Conservation (phyloP, 37 sponge, comb jelly and placozoan species). For the Oopsacas minuta region DNA sequence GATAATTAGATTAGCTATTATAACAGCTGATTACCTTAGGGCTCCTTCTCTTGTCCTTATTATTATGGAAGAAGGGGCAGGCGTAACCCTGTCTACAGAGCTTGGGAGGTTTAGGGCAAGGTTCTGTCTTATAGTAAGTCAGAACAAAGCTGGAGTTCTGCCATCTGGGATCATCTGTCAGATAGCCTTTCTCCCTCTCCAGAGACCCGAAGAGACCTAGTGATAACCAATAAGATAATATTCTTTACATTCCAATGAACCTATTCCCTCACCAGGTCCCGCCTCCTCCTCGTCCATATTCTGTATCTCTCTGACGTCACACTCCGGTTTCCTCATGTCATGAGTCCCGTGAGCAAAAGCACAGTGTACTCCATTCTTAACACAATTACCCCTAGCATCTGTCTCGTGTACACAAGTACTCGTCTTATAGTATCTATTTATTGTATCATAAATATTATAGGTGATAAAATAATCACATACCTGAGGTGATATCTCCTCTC, state of each 20-base stretch:
- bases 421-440: constrained; percentile 82
- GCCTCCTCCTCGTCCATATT: constrained; percentile 34
- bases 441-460: no score
- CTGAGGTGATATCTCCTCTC: constrained; percentile 86
- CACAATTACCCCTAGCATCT: constrained; percentile 71
- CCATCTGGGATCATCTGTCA: constrained; percentile 77
- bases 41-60: constrained; percentile 80
- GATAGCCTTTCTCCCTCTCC: constrained; percentile 65
- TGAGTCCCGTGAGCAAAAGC: constrained; percentile 83
- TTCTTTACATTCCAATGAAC: constrained; percentile 20
- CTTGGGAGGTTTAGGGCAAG: constrained; percentile 78
- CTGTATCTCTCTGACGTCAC: constrained; percentile 55
- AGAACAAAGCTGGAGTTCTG: constrained; percentile 89
- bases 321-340: constrained; percentile 77
- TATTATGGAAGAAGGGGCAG: constrained; percentile 93
- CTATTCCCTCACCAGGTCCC: constrained; percentile 27
- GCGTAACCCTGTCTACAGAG: constrained; percentile 96
- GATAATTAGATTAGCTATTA: background rate
- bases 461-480: no score
- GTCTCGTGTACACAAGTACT: constrained; percentile 94
- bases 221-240: no score
- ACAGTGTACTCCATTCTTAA: constrained; percentile 95
- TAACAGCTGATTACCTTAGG: constrained; percentile 28
- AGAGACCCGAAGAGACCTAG: constrained; percentile 41
- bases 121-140: constrained; percentile 92